These are phyloP conservation scores for Pangasius macronema DNA, from an alignment of 2,797 vertebrate genomes.

Conservation along the genomic window DNA sequence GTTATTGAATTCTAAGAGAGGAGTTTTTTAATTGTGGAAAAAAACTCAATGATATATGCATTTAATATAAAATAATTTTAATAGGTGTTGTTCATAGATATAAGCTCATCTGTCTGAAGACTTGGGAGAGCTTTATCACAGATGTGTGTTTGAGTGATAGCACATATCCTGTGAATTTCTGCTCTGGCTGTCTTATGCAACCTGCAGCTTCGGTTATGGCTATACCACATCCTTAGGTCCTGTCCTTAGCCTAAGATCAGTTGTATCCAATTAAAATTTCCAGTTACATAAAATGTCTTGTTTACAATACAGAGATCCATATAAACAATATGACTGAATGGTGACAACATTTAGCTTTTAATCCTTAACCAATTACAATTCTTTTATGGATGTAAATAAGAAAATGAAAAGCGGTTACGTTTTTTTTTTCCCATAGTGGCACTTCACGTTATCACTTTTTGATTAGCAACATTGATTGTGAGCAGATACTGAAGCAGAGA, in stretches of 20 bases:
- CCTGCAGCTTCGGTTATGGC: slow-evolving; percentile 28
- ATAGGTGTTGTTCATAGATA: background rate
- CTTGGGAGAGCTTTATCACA: background rate
- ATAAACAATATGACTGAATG: background rate
- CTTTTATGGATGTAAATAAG: background rate
- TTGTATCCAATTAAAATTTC: background rate
- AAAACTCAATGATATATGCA: background rate
- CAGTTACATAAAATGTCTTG: background rate
- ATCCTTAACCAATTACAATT: background rate
- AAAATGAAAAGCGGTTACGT: background rate
- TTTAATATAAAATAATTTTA: background rate
- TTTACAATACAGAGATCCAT: background rate
- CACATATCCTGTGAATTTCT: background rate
- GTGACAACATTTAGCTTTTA: background rate
- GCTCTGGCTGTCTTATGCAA: slow-evolving; percentile 26
- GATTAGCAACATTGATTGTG: background rate
- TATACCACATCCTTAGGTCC: background rate
- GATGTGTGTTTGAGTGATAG: slow-evolving; percentile 47
- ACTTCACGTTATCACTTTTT: background rate
- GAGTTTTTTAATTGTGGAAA: background rate
- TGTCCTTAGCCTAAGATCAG: background rate
- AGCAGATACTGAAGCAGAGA: background rate
- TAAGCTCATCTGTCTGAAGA: background rate
- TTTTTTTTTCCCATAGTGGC: background rate
- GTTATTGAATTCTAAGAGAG: background rate